These are phyloP conservation scores for Ellobium chinense DNA, from an alignment of 2,888 invertebrate genomes.

Conservation along the genomic window DNA sequence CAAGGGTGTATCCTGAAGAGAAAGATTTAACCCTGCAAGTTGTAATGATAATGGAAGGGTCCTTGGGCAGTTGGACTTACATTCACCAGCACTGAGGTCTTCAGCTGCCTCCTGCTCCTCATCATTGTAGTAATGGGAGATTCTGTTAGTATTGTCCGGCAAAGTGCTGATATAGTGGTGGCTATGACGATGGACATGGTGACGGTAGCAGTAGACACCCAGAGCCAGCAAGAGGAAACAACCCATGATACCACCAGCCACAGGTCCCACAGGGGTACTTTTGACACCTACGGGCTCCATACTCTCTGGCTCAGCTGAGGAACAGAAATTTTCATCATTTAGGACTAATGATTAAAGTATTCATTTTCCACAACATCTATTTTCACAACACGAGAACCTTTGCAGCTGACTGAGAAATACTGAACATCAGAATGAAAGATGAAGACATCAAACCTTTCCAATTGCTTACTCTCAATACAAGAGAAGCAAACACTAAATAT, in stretches of 20 bases:
- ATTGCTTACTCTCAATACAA: no score
- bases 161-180: slow-evolving; percentile 76
- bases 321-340: no score
- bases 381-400: no score
- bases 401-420: no score
- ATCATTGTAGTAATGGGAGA: slow-evolving; percentile 79
- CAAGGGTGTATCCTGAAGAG: no score
- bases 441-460: no score
- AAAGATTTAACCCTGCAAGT: no score
- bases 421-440: no score
- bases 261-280: slow-evolving; percentile 88
- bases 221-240: slow-evolving; percentile 89
- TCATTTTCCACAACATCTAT: no score
- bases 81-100: slow-evolving; percentile 71
- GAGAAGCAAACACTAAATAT: no score
- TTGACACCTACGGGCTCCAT: slow-evolving; percentile 64
- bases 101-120: slow-evolving; percentile 77
- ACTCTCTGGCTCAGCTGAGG: slow-evolving; percentile 59
- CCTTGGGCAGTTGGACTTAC: slow-evolving; percentile 16
- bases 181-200: slow-evolving; percentile 77
- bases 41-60: no score
- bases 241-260: slow-evolving; percentile 91
- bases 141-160: slow-evolving; percentile 77
- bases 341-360: no score
- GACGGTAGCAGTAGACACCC: slow-evolving; percentile 88